Conservation (phyloP, 2,113 vertebrate genomes). For the Calidris pygmaea region DNA sequence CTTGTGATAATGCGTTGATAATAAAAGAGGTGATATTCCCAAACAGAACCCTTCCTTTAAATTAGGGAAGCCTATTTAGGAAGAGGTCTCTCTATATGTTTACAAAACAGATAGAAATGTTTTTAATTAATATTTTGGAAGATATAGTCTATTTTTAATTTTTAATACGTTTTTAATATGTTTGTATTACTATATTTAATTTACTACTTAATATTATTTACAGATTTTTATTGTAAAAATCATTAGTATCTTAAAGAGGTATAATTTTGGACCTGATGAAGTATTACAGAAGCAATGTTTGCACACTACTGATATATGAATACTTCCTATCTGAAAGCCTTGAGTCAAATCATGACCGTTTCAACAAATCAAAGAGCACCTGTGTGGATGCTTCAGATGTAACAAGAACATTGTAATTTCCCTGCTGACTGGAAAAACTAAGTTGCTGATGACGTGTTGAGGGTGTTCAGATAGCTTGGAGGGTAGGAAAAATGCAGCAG, state of each 20-base stretch:
- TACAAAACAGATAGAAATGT: neutral
- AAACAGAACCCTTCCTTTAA: neutral
- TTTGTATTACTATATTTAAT: neutral
- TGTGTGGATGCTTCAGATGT: neutral
- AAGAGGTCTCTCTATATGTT: neutral
- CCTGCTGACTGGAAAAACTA: neutral
- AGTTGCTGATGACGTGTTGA: neutral
- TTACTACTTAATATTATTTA: neutral
- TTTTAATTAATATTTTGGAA: neutral
- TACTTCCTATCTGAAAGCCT: neutral
- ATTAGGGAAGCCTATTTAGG: neutral
- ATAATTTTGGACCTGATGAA: neutral
- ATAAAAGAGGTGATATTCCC: neutral
- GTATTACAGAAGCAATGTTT: neutral
- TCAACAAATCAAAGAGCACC: neutral
- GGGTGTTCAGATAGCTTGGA: neutral
- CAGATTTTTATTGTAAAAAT: neutral
- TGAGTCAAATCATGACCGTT: neutral
- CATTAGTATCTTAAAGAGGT: neutral
- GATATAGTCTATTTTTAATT: neutral
- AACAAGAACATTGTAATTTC: neutral
- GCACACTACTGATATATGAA: neutral
- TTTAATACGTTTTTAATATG: neutral
- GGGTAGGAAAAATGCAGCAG: neutral
- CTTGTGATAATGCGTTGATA: neutral